Percentiles rank a stretch among this genome's conserved stretches.
Conservation (phyloP, 2,113 vertebrate species). For the Arenaria interpres region DNA sequence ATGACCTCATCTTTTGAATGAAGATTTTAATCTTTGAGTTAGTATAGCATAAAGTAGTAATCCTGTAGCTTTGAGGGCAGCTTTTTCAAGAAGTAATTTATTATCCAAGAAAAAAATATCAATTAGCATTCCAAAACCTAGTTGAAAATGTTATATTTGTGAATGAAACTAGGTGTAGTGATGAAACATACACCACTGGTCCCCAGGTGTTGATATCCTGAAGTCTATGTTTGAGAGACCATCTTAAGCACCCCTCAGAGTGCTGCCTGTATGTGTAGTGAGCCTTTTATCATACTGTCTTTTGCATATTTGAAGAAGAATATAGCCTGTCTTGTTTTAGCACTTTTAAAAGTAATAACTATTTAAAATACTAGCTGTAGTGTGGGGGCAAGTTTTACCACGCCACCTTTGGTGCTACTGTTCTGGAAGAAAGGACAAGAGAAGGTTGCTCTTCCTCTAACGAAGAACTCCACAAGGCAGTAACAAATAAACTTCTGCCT, state of each 20-base stretch:
- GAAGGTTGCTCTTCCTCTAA: not conserved
- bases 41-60: not conserved
- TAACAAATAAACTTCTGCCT: not conserved
- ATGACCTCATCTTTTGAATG: not conserved
- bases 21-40: not conserved
- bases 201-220: not conserved
- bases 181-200: not conserved
- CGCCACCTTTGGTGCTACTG: not conserved
- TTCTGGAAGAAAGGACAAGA: not conserved
- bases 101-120: not conserved
- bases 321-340: not conserved
- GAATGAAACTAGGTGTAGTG: not conserved
- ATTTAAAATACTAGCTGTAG: conserved; percentile 12
- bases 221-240: not conserved
- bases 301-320: not conserved
- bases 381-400: not conserved
- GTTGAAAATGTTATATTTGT: not conserved
- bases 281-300: not conserved
- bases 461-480: not conserved
- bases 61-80: not conserved
- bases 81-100: not conserved
- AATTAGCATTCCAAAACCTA: not conserved
- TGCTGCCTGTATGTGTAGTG: not conserved
- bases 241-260: not conserved
- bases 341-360: not conserved